Base-by-base conservation (phyloP, 2,797 vertebrate genomes). In the Hoplostethus atlanticus region DNA sequence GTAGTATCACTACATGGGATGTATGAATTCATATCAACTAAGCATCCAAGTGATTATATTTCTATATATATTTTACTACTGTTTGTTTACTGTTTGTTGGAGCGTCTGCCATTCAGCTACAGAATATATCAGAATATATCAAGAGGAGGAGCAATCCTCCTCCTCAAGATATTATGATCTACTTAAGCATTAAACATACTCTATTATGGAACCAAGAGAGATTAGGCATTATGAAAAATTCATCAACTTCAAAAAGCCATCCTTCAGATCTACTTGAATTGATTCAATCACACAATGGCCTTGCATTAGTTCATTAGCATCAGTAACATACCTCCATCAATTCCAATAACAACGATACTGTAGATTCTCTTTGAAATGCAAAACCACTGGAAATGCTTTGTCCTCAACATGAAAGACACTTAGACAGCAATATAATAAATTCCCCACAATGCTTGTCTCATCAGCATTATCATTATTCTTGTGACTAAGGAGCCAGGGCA, bases 311-410 rank as follows among this genome's bases (percentile, higher is more conserved):
- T 91, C 89, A 94, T 94, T 92, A 90, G 83, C 88, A 90, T 85
- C 64, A 66, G 61, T 82, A 85, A 81, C 84, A 82, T 86, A 84
- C 81, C 85, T 85, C 72, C 84, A 91, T 90, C 87, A 87, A 84
- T 86, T 84, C 84, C 77, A 74, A 86, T 84, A 84, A 86, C 70
- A 86, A 87, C 83, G 80, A 87, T 81, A 64, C 55, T 0, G 15
- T 71, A 0, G 64, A 68, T 80, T 84, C 80, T 68, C 90, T 95
- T 94, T 95, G 92, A 95, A 92, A 92, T 94, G 91, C 83, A 88
- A 93, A 94, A 90, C 77, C 79, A 54, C 67, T 85, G 80, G 67
- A 84, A 85, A 77, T 74, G 88, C 90, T 94, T 93, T 92, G 90
- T 93, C 87, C 86, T 47, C 64, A 68, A 80, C 90, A 88, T 89